Base-by-base conservation (phyloP, 2,888 invertebrate species). In the Elaeidobius kamerunicus region DNA sequence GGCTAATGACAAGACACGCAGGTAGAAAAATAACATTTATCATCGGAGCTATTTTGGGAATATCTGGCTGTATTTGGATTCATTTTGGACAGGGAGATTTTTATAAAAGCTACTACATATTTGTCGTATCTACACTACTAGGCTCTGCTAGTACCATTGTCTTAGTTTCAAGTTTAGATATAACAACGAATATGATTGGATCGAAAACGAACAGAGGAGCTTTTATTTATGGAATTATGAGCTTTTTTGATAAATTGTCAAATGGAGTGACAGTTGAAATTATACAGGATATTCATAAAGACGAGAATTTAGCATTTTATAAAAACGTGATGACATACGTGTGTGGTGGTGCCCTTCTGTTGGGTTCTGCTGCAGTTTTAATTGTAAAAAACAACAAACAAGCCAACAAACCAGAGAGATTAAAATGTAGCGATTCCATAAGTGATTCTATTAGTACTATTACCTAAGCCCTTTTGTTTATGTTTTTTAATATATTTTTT, bases 121-220 rank as follows among this genome's bases (percentile, higher is more conserved):
- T 88, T 72, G 74, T 78, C 20, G 83, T 87, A 28, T 84, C 88
- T 20, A 73, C 84, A 14, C 70, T 91, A 35, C 78, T 90, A 69
- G 94, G 95, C 39, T 80, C 85, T 55, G 87, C 88, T 1, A 87
- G 89, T 39, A 88, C 93, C 0, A 82, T 90, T 35, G 84, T 93
- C 75, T 73, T 94, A 52, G 88, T 95, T 19, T 90, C 91, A 1
- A 90, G 92, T 65, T 76, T 95, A 35, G 84, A 91, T 1, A 79
- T 93, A 61, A 91, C 91, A 0, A 88, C 92, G 1, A 93, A 94
- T 72, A 77, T 94, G 47, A 92, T 95, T 51, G 91, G 90, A 15
- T 78, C 81, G 28, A 85, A 85, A 67, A 88, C 87, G 0, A 86
- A 88, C 62, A 89, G 84, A 58, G 90, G 92, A 3, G 94, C 94